Conservation (phyloP, 2,113 vertebrate genomes). For the Axis porcinus region DNA sequence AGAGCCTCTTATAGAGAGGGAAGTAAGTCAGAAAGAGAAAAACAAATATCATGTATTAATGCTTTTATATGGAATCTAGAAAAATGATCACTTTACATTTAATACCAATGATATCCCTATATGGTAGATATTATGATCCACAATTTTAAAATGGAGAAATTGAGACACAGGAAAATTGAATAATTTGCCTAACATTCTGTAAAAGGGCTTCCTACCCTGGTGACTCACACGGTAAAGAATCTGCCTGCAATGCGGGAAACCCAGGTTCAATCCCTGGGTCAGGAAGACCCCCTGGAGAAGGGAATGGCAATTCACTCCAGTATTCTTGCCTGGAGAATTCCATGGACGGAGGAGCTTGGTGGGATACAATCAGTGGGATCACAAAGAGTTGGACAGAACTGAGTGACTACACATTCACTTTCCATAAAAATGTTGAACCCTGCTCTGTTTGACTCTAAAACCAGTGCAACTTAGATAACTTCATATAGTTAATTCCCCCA, state of each 20-base stretch:
- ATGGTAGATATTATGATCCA: neutral
- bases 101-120: neutral
- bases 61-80: neutral
- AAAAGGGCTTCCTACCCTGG: neutral
- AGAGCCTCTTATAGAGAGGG: neutral
- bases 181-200: neutral
- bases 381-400: neutral
- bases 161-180: neutral
- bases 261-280: neutral
- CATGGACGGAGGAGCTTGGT: neutral
- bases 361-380: neutral
- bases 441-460: constrained; percentile 25
- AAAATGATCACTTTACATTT: neutral
- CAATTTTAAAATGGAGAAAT: neutral
- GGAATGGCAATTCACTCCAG: neutral
- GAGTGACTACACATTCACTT: neutral
- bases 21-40: neutral
- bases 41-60: neutral
- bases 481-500: neutral
- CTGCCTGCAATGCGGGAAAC: neutral
- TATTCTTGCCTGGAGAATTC: neutral
- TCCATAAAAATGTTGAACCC: neutral
- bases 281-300: neutral
- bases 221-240: neutral
- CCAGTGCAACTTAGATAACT: neutral